A percentile compares a stretch with the other conserved stretches of the same genome.
Conservation (phyloP, 2,797 vertebrate genomes). For the Pangasius sanitwongsei region DNA sequence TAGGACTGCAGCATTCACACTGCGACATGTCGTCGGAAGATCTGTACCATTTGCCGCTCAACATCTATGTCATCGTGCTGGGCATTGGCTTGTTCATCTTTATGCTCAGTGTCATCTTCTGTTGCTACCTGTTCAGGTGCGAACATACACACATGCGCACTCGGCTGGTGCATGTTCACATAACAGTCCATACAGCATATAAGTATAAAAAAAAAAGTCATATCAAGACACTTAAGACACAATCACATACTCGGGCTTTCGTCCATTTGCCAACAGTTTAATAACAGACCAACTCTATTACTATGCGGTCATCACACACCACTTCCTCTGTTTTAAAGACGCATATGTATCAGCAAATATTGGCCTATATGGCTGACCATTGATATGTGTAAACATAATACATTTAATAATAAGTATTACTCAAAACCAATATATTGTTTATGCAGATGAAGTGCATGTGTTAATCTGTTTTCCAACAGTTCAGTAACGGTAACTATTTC, state of each 20-base stretch:
- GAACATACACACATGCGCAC: slow-evolving; percentile 12
- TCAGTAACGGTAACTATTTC: neutral
- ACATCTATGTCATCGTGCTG: slow-evolving; percentile 82
- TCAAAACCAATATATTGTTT: neutral
- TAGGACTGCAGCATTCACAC: slow-evolving; percentile 76
- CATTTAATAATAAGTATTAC: neutral
- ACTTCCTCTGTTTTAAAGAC: neutral
- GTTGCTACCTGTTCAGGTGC: slow-evolving; percentile 85
- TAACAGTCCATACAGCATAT: neutral
- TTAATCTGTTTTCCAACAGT: neutral
- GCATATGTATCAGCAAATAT: neutral
- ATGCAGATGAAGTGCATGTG: neutral
- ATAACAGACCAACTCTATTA: too few relatives aligned
- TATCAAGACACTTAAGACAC: neutral
- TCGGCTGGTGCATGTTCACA: neutral
- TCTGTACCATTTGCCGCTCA: slow-evolving; percentile 81
- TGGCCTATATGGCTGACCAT: neutral
- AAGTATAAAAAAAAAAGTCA: neutral
- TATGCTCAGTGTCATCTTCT: slow-evolving; percentile 86
- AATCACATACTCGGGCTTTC: neutral
- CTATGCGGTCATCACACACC: neutral
- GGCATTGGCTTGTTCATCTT: slow-evolving; percentile 84
- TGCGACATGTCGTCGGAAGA: slow-evolving; percentile 80
- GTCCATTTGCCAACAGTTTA: neutral
- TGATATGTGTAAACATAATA: neutral